Conservation (phyloP, 2,888 invertebrate genomes). For the Phorcus lineatus region DNA sequence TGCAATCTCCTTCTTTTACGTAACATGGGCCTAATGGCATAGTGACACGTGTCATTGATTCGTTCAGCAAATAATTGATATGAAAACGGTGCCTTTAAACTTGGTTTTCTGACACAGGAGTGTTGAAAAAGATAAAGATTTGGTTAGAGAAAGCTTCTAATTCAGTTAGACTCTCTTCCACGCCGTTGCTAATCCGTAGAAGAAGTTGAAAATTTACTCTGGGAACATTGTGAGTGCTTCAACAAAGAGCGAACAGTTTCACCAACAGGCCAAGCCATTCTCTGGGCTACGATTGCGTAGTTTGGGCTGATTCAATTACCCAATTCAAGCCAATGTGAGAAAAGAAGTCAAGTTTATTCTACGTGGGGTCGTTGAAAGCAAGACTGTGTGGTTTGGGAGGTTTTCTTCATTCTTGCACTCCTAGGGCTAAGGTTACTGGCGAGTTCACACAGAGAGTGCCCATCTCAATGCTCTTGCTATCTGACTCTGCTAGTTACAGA, state of each 20-base stretch:
- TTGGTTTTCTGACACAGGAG: not conserved
- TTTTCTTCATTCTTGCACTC: no score
- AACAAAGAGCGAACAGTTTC: not conserved
- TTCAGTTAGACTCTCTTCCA: not conserved
- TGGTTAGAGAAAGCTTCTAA: not conserved
- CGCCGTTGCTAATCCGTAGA: not conserved
- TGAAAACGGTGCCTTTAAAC: no score
- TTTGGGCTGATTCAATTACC: not conserved
- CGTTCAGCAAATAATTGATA: no score
- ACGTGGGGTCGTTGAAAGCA: not conserved
- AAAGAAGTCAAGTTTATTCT: conserved; percentile 13
- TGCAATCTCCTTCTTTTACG: no score
- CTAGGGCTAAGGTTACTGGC: no score
- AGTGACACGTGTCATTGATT: no score
- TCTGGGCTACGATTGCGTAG: not conserved
- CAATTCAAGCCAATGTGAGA: not conserved
- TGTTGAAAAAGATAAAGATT: not conserved
- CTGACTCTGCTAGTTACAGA: no score
- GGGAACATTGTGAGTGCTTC: not conserved
- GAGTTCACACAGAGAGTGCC: no score
- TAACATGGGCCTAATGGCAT: no score
- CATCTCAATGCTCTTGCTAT: no score
- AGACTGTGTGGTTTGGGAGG: no score
- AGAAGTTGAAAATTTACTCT: not conserved
- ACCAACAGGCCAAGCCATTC: not conserved